phyloP scores from a whole-genome alignment of 2,113 vertebrate species.

The Ranitomeya variabilis region DNA sequence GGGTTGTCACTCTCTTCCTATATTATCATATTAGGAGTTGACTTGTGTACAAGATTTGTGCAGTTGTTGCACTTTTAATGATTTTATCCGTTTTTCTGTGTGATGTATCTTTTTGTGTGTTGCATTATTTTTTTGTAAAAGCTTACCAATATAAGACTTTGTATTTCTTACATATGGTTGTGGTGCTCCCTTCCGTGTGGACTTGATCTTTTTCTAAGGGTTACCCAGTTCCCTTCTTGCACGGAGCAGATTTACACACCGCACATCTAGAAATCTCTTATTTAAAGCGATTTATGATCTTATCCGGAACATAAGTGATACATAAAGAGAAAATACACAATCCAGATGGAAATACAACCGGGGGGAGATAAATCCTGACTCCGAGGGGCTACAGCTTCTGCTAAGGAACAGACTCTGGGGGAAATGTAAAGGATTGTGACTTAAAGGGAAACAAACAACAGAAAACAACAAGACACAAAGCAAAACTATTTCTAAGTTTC shows the following conservation, averaged over 20 bases:
- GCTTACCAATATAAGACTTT: too few relatives aligned
- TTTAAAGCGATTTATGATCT: constrained; percentile 1
- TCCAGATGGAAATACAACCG: not conserved
- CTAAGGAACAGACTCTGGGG: not conserved
- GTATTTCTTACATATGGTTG: too few relatives aligned
- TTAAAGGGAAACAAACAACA: not conserved
- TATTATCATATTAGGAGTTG: too few relatives aligned
- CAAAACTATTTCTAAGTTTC: not conserved
- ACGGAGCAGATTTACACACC: constrained; percentile 29
- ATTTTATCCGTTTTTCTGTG: too few relatives aligned
- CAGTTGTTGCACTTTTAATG: too few relatives aligned
- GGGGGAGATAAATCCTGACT: not conserved
- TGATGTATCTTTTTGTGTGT: too few relatives aligned
- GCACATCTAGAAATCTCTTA: constrained; percentile 17
- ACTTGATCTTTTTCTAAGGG: too few relatives aligned
- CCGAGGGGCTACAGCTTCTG: not conserved
- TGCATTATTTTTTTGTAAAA: too few relatives aligned
- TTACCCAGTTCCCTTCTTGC: not conserved
- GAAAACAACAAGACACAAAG: not conserved
- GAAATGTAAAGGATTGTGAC: not conserved
- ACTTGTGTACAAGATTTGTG: too few relatives aligned
- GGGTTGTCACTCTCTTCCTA: too few relatives aligned
- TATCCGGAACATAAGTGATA: not conserved
- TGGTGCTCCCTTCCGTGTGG: too few relatives aligned
- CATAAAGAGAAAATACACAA: not conserved